Evolutionary conservation across 2,113 vertebrate genomes (phyloP), one percentile per base, ranked within the genome.

Genomic region (Python bivittatus): DNA sequence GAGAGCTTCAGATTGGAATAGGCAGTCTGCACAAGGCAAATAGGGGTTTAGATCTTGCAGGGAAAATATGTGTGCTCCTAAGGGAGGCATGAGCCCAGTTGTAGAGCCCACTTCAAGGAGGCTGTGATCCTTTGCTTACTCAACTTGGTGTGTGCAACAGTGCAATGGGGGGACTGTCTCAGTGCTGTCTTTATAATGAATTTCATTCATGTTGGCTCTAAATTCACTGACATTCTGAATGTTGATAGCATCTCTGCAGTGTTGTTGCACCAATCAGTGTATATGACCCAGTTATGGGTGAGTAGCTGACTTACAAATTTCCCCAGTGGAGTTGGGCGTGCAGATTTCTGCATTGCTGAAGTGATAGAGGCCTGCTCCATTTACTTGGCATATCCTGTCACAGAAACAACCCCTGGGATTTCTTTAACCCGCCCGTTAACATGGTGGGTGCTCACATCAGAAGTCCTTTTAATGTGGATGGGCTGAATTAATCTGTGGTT

Each of bases 201-300:
- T 64, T 22, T 91, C 44, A 68, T 54, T 64, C 84, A 48, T 54
- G 27, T 72, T 42, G 54, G 25, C 38, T 64, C 86, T 48, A 17
- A 60, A 87, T 87, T 84, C 84, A 38, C 27, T 53, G 57, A n/a
- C 60, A 56, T 91, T 90, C 48, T 64, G 61, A 44, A 88, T 44
- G n/a, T n/a, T 61, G 72, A 72, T 57, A 84, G 58, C 48, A 29
- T 88, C 48, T 85, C 92, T 91, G 90, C 72, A 48, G 52, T 88
- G 52, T n/a, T 27, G 56, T 56, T 64, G 68, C 90, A 88, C 86
- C 90, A 57, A 88, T 88, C 84, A 88, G 84, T 93, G 84, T 85
- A 86, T 91, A 68, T 93, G 92, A 93, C 90, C 92, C 86, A 93
- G 68, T 88, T 93, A 88, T 68, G 86, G 79, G 84, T 29, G 38